phyloP scores from a whole-genome alignment of 2,888 invertebrate genomes.

The Eledone cirrhosa region DNA sequence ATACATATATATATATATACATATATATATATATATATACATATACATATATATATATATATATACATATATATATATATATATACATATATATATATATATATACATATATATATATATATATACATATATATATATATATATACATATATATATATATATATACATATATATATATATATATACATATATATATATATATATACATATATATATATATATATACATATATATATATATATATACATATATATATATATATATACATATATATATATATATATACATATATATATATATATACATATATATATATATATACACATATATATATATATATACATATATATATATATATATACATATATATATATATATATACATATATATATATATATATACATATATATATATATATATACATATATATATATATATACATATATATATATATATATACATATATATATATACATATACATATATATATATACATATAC shows the following conservation, averaged over 20 bases:
- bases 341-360: too few species aligned
- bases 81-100: not conserved
- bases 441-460: too few species aligned
- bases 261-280: not conserved
- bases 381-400: too few species aligned
- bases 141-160: conserved; percentile 2
- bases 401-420: too few species aligned
- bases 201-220: not conserved
- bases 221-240: not conserved
- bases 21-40: not conserved
- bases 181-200: not conserved
- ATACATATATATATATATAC: not conserved
- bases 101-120: not conserved
- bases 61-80: not conserved
- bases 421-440: too few species aligned
- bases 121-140: not conserved
- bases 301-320: not conserved
- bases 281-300: not conserved
- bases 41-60: not conserved
- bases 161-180: conserved; percentile 2
- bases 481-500: too few species aligned
- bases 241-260: not conserved
- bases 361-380: too few species aligned
- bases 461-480: too few species aligned
- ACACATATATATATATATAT: too few species aligned